Evolutionary conservation across 2,113 vertebrate genomes (phyloP), one percentile per base, ranked within the genome.

Genomic region (Ciconia stormi): DNA sequence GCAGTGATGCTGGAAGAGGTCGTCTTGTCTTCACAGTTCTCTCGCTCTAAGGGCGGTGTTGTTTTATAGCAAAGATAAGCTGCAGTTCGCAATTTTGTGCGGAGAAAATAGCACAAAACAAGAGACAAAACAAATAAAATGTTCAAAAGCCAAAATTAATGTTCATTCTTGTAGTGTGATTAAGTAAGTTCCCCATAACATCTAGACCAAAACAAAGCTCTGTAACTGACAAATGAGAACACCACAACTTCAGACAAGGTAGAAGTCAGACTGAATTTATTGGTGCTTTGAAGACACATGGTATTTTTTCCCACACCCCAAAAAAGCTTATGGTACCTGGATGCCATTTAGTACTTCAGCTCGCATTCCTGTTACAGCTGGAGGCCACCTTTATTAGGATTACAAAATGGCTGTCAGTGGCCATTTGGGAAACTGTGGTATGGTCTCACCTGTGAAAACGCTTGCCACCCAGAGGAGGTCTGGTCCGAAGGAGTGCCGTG

Each of bases 21-120:
- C 5, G 0, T 58, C 25, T 17, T 42, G 13, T 44, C 55, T 61
- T 50, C 38, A 21, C 14, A 7, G 7, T 40, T 56, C 65, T 61
- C 32, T 40, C 0, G 5, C 18, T 20, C 25, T 13, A 46, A 16
- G 1, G 6, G 36, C 9, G 3, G 3, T 30, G 25, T 34, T 44
- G 47, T 7, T 63, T 62, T 40, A 52, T 5, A 56, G 70, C 16
- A 50, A 53, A 67, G 74, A 44, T 50, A n/a, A 80, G 27, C 21
- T 77, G 44, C 16, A 32, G 56, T 61, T 76, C 50, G 61, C n/a
- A 11, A 18, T 55, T 55, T 25, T n/a, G 4, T 34, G 8, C 25
- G n/a, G 27, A 81, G 52, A 38, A 72, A 56, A 49, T 3, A 59
- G 26, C 22, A 27, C 14, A 38, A 73, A 44, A 36, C 16, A 34